Percentiles rank a stretch among this genome's conserved stretches.
These are phyloP conservation scores for Eospalax fontanierii DNA, from an alignment of 2,797 vertebrate genomes.

Conservation along the genomic window DNA sequence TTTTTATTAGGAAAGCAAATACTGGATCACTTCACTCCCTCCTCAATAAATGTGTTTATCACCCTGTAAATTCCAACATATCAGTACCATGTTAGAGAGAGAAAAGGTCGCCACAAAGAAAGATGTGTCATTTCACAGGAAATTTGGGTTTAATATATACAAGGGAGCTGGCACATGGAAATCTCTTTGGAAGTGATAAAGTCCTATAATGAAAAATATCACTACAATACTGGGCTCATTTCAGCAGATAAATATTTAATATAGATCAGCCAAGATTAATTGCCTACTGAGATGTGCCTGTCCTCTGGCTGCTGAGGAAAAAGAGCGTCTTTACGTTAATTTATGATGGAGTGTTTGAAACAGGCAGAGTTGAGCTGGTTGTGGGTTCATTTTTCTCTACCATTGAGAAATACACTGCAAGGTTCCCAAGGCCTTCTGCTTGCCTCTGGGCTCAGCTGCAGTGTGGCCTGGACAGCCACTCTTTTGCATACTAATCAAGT, in stretches of 20 bases:
- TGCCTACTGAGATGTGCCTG: conserved; percentile 85
- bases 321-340: conserved; percentile 88
- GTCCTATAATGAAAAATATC: conserved; percentile 90
- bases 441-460: conserved; percentile 85
- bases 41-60: conserved; percentile 89
- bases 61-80: conserved; percentile 89
- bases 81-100: conserved; percentile 88
- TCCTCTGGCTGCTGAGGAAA: conserved; percentile 86
- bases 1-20: conserved; percentile 86
- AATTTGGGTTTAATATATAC: conserved; percentile 86
- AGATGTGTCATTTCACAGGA: conserved; percentile 86
- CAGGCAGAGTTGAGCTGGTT: conserved; percentile 83
- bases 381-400: conserved; percentile 48
- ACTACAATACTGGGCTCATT: conserved; percentile 88
- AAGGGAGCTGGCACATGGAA: conserved; percentile 83
- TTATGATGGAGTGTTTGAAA: conserved; percentile 87
- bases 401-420: conserved; percentile 71
- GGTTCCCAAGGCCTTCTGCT: conserved; percentile 86
- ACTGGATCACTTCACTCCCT: conserved; percentile 83
- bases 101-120: conserved; percentile 87
- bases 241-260: conserved; percentile 92
- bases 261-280: conserved; percentile 92
- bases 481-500: conserved; percentile 77
- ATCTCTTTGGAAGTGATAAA: conserved; percentile 90
- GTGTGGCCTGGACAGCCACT: neutral